phyloP scores from a whole-genome alignment of 2,797 vertebrate species.

The Esox masquinongy region DNA sequence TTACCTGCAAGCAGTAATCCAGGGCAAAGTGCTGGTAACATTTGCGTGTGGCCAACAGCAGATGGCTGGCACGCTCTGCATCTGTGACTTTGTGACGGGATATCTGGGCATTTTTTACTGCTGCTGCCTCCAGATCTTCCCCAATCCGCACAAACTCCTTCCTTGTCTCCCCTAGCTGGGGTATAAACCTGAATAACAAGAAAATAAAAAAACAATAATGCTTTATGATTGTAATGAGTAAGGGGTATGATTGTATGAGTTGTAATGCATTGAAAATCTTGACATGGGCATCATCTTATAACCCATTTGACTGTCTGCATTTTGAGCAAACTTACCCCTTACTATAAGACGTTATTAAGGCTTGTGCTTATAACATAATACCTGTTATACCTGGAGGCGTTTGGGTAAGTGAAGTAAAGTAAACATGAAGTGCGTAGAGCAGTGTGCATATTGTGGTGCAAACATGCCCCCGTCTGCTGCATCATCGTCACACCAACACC shows the following conservation, averaged over 20 bases:
- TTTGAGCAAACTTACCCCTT: neutral
- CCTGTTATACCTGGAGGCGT: too few relatives aligned
- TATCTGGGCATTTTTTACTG: conserved; percentile 67
- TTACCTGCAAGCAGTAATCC: conserved; percentile 79
- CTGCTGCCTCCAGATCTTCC: conserved; percentile 68
- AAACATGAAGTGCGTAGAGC: too few relatives aligned
- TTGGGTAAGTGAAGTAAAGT: too few relatives aligned
- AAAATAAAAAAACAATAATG: neutral
- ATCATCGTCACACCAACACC: too few relatives aligned
- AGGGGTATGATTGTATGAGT: neutral
- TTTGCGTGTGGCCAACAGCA: conserved; percentile 75
- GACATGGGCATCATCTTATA: neutral
- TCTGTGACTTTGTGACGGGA: conserved; percentile 64
- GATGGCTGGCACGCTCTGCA: conserved; percentile 67
- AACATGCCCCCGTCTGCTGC: too few relatives aligned
- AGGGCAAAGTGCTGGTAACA: conserved; percentile 78
- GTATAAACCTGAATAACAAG: conserved; percentile 61
- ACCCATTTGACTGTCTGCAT: neutral
- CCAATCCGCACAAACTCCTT: conserved; percentile 72
- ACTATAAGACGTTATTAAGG: neutral
- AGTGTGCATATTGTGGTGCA: too few relatives aligned
- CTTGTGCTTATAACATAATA: too few relatives aligned
- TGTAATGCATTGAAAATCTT: neutral
- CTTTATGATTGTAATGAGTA: neutral
- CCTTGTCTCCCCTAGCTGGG: conserved; percentile 67